Evolutionary conservation across 2,888 invertebrate genomes (phyloP).

Genomic region (Muscina levida): DNA sequence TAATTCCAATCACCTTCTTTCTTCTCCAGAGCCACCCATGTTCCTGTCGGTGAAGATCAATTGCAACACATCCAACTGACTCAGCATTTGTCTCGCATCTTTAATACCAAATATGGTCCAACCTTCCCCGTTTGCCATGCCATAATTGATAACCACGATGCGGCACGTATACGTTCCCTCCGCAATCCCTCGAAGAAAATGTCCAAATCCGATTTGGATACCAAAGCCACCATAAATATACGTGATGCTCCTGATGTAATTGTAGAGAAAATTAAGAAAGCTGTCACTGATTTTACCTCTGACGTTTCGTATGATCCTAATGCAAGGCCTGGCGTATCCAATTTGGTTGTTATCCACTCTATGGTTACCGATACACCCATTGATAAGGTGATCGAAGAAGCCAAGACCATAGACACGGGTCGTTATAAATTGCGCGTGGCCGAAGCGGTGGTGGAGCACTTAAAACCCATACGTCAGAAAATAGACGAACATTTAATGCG

Average conservation of each 20-base stretch:
- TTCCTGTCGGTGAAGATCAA: constrained; percentile 98
- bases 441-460: constrained; percentile 85
- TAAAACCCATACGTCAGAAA: constrained; percentile 86
- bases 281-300: constrained; percentile 94
- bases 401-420: constrained; percentile 85
- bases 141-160: constrained; percentile 81
- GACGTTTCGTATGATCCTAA: constrained; percentile 90
- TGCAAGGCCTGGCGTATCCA: constrained; percentile 91
- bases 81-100: constrained; percentile 88
- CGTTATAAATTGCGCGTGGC: constrained; percentile 88
- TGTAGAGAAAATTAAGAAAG: constrained; percentile 88
- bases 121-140: constrained; percentile 89
- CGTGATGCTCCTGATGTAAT: constrained; percentile 88
- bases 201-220: constrained; percentile 96
- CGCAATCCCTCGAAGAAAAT: constrained; percentile 95
- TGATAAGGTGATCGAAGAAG: constrained; percentile 86
- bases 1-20: too few relatives aligned
- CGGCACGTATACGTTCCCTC: constrained; percentile 88
- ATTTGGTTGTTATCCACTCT: constrained; percentile 92
- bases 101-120: constrained; percentile 88
- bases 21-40: constrained; percentile 87
- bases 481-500: constrained; percentile 83
- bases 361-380: constrained; percentile 84
- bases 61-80: constrained; percentile 91
- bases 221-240: constrained; percentile 89